Evolutionary conservation across 2,888 invertebrate genomes (phyloP), one percentile per base, ranked within the genome.

Genomic region (Bombylius major): DNA sequence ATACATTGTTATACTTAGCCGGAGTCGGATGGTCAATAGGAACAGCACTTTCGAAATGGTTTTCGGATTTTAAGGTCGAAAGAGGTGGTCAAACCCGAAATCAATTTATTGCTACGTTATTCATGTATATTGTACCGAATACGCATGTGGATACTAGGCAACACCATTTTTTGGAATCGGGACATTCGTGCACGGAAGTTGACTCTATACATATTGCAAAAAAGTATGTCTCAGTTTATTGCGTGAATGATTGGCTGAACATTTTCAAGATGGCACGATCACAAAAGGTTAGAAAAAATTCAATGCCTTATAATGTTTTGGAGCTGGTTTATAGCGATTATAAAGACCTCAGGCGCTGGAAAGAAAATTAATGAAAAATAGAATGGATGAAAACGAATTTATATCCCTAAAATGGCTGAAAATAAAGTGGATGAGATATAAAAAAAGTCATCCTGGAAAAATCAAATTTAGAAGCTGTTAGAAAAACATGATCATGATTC

Each of bases 361-460:
- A 7, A 23, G 34, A n/a, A 34, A 44, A n/a, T 50, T 47, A 36
- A 36, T 50, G 12, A 55, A 55, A 23, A 50, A 55, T 31, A 34
- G 50, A 23, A 55, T 45, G 14, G 49, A 54, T 36, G 45, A 33
- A 36, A 8, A 52, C 42, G 52, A 49, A 36, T 47, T 31, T 33
- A 48, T 47, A 9, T n/a, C n/a, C n/a, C 51, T 55, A 12, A 47
- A 47, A 12, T 55, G 47, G 47, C 13, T 48, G 12, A 51, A 55
- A 45, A 55, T 51, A 4, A 55, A 51, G 23, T 51, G 51, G 23
- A 31, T 55, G n/a, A 39, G 51, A 44, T 55, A 51, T 44, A 33
- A 56, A 56, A 56, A 56, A 11, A 42, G 47, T n/a, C 32, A 36
- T 48, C 42, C 55, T 4, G 32, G 13, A 9, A 46, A 5, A 6